These are phyloP conservation scores for Meloe dianella DNA, from an alignment of 2,888 invertebrate species.

Conservation along the genomic window DNA sequence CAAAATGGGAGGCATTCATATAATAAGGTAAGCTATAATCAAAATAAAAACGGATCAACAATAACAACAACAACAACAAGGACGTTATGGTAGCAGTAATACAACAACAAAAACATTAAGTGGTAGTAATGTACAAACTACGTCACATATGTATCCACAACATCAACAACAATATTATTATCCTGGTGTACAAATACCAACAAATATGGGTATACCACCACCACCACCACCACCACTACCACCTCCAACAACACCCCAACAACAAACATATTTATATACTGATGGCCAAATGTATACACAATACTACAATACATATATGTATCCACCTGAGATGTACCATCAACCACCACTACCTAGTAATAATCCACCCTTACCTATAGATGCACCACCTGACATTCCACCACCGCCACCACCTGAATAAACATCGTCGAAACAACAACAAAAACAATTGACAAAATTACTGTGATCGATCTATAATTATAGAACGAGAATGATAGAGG, in stretches of 20 bases:
- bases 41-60: conserved; percentile 39
- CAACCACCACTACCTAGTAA: conserved; percentile 36
- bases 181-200: conserved; percentile 42
- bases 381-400: conserved; percentile 67
- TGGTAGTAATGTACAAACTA: conserved; percentile 14
- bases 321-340: conserved; percentile 49
- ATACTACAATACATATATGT: conserved; percentile 52
- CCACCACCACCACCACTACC: conserved; percentile 21
- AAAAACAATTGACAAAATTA: not conserved
- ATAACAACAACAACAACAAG: conserved; percentile 34
- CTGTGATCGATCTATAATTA: not conserved
- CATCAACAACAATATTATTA: conserved; percentile 44
- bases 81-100: conserved; percentile 15
- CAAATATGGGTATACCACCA: conserved; percentile 19
- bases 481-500: not conserved
- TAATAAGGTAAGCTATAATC: conserved; percentile 55
- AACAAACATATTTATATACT: conserved; percentile 39
- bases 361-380: conserved; percentile 63
- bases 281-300: conserved; percentile 37
- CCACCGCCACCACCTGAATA: conserved; percentile 66
- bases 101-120: conserved; percentile 13
- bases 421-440: not conserved
- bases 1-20: conserved; percentile 57
- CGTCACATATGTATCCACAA: conserved; percentile 19
- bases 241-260: conserved; percentile 20